Conservation (phyloP, 2,113 vertebrate genomes). For the Oenanthe oenanthe region DNA sequence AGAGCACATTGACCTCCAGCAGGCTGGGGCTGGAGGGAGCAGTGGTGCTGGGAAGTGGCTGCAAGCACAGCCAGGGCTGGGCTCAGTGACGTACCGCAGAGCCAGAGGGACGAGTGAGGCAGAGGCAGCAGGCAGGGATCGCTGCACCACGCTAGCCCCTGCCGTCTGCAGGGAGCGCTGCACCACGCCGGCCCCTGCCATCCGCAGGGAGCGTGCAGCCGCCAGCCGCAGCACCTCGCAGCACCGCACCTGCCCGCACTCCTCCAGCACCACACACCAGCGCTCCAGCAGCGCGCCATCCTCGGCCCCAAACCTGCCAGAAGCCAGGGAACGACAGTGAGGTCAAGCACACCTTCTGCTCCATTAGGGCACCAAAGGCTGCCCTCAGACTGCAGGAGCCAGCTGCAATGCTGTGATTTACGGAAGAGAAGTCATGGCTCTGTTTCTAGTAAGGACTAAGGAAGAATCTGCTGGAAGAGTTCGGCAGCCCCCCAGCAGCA, state of each 20-base stretch:
- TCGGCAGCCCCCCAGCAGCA: accelerated
- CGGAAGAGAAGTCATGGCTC: background rate
- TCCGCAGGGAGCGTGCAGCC: conserved; percentile 75
- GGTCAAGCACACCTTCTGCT: background rate
- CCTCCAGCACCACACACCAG: conserved; percentile 78
- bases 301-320: background rate
- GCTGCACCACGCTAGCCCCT: conserved; percentile 60
- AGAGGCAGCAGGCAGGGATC: background rate
- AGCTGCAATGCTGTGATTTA: background rate
- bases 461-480: background rate
- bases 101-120: background rate
- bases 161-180: conserved; percentile 3
- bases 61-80: background rate
- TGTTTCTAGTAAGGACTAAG: background rate
- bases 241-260: conserved; percentile 42
- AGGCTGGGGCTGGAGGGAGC: background rate
- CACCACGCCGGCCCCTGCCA: conserved; percentile 66
- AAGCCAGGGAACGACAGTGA: background rate
- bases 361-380: background rate
- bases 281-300: conserved; percentile 27
- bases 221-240: conserved; percentile 79
- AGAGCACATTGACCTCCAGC: background rate
- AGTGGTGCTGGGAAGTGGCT: background rate
- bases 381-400: background rate
- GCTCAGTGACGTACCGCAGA: conserved; percentile 73